Base-by-base conservation (phyloP, 2,113 vertebrate genomes). In the Microtus ochrogaster region DNA sequence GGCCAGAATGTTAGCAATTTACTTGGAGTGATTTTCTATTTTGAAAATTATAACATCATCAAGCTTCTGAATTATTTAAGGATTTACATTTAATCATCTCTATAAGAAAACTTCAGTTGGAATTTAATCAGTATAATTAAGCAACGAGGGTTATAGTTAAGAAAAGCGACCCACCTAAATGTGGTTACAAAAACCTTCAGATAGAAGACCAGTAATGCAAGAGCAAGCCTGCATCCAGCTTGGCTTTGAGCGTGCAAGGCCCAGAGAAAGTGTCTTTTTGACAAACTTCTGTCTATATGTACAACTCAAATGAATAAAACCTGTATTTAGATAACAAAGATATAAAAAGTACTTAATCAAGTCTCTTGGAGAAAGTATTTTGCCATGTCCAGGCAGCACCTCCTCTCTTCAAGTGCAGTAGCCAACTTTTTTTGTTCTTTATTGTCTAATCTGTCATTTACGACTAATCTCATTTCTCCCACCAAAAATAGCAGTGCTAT, bases 371-470 rank as follows among this genome's bases (percentile, higher is more conserved):
- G 36, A 84, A 28, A 16, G 70, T 52, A 33, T 14, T 79, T 36
- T 83, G 61, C 8, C 39, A 12, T 84, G 21, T 91, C 44, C 12
- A 24, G 21, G 26, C 44, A 44, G 21, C 2, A 17, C n/a, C 5
- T 92, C 14, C 5, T 36, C 21, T 63, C 2, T 61, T 52, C 58
- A 86, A 4, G 3, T 44, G 4, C 2, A 70, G 39, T 24, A 83
- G 41, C 12, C 28, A 70, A n/a, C 11, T 16, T 73, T 30, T 82
- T 61, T 82, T 74, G 10, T 79, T 95, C 39, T 91, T 93, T 84
- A 58, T 79, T 73, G 61, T 92, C 33, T 33, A 66, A 16, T 95
- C 44, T 92, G 65, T 89, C 85, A 78, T 78, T 88, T 83, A 17
- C 91, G 81, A 91, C 19, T 72, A 83, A 68, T 90, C 94, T 93